Conservation (phyloP, 2,797 vertebrate species). For the Danio tinwini region DNA sequence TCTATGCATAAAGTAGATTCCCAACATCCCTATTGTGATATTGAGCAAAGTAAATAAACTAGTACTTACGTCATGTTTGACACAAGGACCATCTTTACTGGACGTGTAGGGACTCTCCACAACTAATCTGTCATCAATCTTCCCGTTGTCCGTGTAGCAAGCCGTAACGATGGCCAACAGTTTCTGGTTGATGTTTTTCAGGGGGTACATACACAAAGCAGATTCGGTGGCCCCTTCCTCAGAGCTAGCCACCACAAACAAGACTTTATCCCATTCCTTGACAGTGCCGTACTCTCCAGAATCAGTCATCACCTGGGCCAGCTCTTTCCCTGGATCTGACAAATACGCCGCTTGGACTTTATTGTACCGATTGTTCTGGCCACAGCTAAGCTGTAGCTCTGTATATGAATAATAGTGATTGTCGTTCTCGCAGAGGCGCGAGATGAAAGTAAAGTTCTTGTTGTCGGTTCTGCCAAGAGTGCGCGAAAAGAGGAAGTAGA, state of each 20-base stretch:
- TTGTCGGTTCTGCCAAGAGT: constrained; percentile 82
- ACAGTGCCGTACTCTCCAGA: constrained; percentile 64
- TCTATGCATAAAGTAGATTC: too few relatives aligned
- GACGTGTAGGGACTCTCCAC: constrained; percentile 89
- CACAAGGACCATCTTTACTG: constrained; percentile 68
- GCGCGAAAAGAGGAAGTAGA: constrained; percentile 94
- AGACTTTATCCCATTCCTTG: constrained; percentile 69
- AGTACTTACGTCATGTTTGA: constrained; percentile 52
- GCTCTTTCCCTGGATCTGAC: constrained; percentile 75
- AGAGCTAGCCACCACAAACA: constrained; percentile 78
- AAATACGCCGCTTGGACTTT: constrained; percentile 80
- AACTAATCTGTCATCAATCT: constrained; percentile 63
- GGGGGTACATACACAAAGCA: constrained; percentile 90
- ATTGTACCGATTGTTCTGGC: constrained; percentile 69
- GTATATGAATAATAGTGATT: constrained; percentile 91
- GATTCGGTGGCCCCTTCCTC: constrained; percentile 72
- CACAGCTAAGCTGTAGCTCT: constrained; percentile 90
- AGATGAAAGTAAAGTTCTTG: constrained; percentile 88
- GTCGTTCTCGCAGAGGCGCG: constrained; percentile 89
- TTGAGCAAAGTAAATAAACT: background rate
- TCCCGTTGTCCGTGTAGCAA: constrained; percentile 83
- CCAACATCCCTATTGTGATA: background rate
- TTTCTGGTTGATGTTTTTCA: constrained; percentile 82
- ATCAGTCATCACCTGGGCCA: constrained; percentile 70
- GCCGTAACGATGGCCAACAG: constrained; percentile 83